Percentiles rank a stretch among this genome's conserved stretches.
These are phyloP conservation scores for Tachina grossa DNA, from an alignment of 2,888 invertebrate species.

Conservation along the genomic window DNA sequence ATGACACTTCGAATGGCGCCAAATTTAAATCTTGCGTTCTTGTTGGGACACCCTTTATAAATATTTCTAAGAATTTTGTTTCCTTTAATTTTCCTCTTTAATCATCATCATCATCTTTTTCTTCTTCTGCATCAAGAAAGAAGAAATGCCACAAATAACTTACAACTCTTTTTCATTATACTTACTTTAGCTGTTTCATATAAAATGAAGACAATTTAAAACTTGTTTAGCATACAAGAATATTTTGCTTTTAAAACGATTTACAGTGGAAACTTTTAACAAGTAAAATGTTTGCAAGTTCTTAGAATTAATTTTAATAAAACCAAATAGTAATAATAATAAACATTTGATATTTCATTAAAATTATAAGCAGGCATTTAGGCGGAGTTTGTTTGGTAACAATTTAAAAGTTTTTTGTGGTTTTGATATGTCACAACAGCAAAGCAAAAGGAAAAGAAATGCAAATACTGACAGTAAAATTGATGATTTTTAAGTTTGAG, in stretches of 20 bases:
- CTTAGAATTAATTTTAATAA: conserved; percentile 37
- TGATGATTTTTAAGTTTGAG: no score
- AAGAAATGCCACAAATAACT: conserved; percentile 43
- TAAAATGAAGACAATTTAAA: conserved; percentile 40
- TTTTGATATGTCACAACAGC: neutral
- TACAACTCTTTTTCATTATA: conserved; percentile 21
- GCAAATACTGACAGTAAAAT: no score
- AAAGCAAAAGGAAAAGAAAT: neutral
- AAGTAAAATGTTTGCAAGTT: conserved; percentile 33
- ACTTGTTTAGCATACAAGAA: conserved; percentile 43
- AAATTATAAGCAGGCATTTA: conserved; percentile 37
- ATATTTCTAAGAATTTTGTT: conserved; percentile 31
- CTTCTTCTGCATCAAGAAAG: neutral
- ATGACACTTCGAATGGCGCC: no score
- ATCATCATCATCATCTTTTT: conserved; percentile 1
- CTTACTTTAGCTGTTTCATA: neutral
- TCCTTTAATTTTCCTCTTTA: conserved; percentile 12
- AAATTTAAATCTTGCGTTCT: no score
- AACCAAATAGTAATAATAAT: conserved; percentile 36
- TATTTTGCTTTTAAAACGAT: conserved; percentile 13
- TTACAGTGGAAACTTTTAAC: conserved; percentile 25
- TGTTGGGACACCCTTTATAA: no score
- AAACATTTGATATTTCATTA: conserved; percentile 48
- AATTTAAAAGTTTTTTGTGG: neutral
- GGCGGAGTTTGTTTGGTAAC: neutral